Percentiles rank a stretch among this genome's conserved stretches.
These are phyloP conservation scores for Bombylius discolor DNA, from an alignment of 2,888 invertebrate species.

Conservation along the genomic window DNA sequence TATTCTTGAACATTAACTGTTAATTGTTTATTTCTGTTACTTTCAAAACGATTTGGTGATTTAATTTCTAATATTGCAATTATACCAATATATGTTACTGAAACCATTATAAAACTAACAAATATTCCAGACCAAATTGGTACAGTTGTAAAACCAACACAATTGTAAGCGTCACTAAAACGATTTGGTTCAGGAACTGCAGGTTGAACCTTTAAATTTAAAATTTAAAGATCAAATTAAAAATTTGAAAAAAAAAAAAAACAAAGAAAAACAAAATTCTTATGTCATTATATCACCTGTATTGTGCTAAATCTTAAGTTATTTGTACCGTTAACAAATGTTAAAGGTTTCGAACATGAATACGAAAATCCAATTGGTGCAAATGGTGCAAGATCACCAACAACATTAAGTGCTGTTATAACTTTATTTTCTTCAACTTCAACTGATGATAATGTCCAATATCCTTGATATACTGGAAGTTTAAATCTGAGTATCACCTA, in stretches of 20 bases:
- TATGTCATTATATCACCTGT: slow-evolving; percentile 32
- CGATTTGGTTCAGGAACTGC: slow-evolving; percentile 15
- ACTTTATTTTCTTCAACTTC: slow-evolving; percentile 39
- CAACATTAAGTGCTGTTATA: slow-evolving; percentile 16
- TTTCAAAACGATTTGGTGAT: slow-evolving; percentile 95
- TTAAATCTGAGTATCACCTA: slow-evolving; percentile 7
- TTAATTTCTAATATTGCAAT: slow-evolving; percentile 84
- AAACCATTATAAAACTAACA: slow-evolving; percentile 58
- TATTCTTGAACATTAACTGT: slow-evolving; percentile 67
- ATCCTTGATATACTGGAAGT: slow-evolving; percentile 23
- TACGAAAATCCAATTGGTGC: slow-evolving; percentile 45
- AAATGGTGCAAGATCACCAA: slow-evolving; percentile 29
- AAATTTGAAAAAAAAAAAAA: not conserved
- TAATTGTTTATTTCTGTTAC: slow-evolving; percentile 85
- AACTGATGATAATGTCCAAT: slow-evolving; percentile 45
- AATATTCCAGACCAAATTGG: slow-evolving; percentile 89
- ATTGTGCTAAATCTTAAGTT: slow-evolving; percentile 40
- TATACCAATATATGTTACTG: slow-evolving; percentile 69
- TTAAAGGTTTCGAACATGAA: slow-evolving; percentile 40
- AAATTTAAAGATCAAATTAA: not conserved
- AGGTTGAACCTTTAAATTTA: slow-evolving; percentile 39
- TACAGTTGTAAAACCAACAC: slow-evolving; percentile 78
- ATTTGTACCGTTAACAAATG: slow-evolving; percentile 40
- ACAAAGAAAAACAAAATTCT: too few relatives aligned
- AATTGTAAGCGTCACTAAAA: slow-evolving; percentile 74